Evolutionary conservation across 2,113 vertebrate species (phyloP).

Genomic region (Vimba vimba): DNA sequence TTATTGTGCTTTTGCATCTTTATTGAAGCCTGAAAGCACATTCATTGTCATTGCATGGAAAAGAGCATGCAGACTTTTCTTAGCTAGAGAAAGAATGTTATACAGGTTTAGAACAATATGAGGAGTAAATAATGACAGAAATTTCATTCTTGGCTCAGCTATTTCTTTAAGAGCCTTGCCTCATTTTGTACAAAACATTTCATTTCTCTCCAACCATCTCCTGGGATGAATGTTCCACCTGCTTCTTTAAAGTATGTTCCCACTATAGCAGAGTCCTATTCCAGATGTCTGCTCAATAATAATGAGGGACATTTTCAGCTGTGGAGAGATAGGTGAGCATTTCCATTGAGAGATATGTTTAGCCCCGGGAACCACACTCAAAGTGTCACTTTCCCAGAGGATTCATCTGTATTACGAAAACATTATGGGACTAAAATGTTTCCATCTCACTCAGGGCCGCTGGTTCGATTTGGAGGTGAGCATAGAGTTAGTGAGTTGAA

Average conservation of each 20-base stretch:
- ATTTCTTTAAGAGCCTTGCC: neutral
- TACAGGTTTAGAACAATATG: neutral
- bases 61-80: neutral
- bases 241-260: constrained; percentile 59
- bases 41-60: neutral
- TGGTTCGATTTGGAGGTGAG: constrained; percentile 20
- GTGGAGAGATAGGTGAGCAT: constrained; percentile 10
- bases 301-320: constrained; percentile 50
- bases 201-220: constrained; percentile 44
- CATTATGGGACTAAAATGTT: constrained; percentile 49
- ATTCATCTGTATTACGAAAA: constrained; percentile 27
- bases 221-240: constrained; percentile 25
- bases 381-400: constrained; percentile 24
- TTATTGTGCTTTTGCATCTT: neutral
- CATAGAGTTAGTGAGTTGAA: constrained; percentile 18
- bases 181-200: constrained; percentile 42
- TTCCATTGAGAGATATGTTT: constrained; percentile 25
- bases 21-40: neutral
- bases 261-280: constrained; percentile 60
- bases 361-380: neutral
- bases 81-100: neutral
- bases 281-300: constrained; percentile 65
- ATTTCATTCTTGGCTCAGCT: neutral
- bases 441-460: constrained; percentile 1
- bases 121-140: neutral